Percentiles rank a stretch among this genome's conserved stretches.
phyloP scores from a whole-genome alignment of 2,888 invertebrate genomes.

The Clostera curtula region DNA sequence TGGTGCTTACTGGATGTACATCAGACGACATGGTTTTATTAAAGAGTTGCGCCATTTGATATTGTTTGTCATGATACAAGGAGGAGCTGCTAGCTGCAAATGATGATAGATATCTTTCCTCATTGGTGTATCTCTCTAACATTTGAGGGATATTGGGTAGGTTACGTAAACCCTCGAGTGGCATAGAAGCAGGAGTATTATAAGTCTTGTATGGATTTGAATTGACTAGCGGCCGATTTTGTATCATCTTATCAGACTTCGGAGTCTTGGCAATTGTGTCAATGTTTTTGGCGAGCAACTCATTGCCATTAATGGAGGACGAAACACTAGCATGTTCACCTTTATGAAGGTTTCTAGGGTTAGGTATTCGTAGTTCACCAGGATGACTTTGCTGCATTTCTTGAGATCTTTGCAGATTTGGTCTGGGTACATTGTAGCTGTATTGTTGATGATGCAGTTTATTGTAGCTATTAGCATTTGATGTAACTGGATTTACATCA shows the following conservation, averaged over 20 bases:
- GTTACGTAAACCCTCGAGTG: slow-evolving; percentile 71
- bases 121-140: slow-evolving; percentile 73
- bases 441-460: slow-evolving; percentile 56
- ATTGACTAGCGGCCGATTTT: slow-evolving; percentile 51
- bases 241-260: slow-evolving; percentile 52
- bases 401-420: slow-evolving; percentile 41
- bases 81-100: slow-evolving; percentile 57
- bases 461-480: slow-evolving; percentile 47
- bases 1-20: slow-evolving; percentile 41
- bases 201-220: slow-evolving; percentile 61
- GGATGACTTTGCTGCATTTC: slow-evolving; percentile 51
- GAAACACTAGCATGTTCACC: slow-evolving; percentile 40
- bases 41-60: slow-evolving; percentile 77
- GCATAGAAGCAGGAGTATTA: slow-evolving; percentile 48
- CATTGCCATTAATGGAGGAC: slow-evolving; percentile 34
- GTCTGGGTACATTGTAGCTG: slow-evolving; percentile 44
- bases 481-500: slow-evolving; percentile 32
- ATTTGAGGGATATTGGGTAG: slow-evolving; percentile 76
- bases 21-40: slow-evolving; percentile 63
- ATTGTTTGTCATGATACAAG: slow-evolving; percentile 75
- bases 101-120: slow-evolving; percentile 71
- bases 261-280: slow-evolving; percentile 46
- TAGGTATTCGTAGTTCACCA: slow-evolving; percentile 59
- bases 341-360: slow-evolving; percentile 51
- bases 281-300: slow-evolving; percentile 40